These are phyloP conservation scores for Sus cebifrons DNA, from an alignment of 2,797 vertebrate genomes.

Conservation along the genomic window DNA sequence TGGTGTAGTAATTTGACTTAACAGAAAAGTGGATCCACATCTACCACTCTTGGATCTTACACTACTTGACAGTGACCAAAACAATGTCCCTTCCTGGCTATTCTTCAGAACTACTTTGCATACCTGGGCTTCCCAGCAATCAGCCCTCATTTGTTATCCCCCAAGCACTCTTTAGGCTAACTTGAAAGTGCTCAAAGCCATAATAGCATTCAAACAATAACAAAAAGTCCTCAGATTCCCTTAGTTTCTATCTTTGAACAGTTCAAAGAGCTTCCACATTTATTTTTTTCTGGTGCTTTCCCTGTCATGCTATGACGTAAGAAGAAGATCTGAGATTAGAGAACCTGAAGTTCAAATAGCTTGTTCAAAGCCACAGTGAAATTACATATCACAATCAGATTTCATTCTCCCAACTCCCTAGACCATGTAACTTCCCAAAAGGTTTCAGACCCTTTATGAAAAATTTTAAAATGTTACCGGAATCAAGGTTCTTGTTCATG, in stretches of 20 bases:
- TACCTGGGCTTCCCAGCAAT: not conserved
- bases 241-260: slow-evolving; percentile 69
- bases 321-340: slow-evolving; percentile 74
- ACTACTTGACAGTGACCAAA: not conserved
- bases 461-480: slow-evolving; percentile 29
- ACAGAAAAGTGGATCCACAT: slow-evolving; percentile 20
- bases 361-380: slow-evolving; percentile 72
- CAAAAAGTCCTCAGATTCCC: slow-evolving; percentile 57
- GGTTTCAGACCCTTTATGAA: slow-evolving; percentile 69
- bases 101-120: not conserved
- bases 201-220: slow-evolving; percentile 64
- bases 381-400: slow-evolving; percentile 52
- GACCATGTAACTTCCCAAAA: slow-evolving; percentile 39
- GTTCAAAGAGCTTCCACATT: slow-evolving; percentile 69
- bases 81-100: not conserved
- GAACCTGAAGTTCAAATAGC: slow-evolving; percentile 69
- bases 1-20: slow-evolving; percentile 45
- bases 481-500: no score
- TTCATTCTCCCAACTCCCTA: slow-evolving; percentile 23
- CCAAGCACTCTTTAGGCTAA: slow-evolving; percentile 43
- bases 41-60: not conserved
- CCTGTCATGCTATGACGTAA: slow-evolving; percentile 64
- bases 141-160: not conserved
- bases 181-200: slow-evolving; percentile 44
- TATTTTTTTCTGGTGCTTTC: slow-evolving; percentile 67